phyloP scores from a whole-genome alignment of 2,888 invertebrate genomes.

The Tachina fera region DNA sequence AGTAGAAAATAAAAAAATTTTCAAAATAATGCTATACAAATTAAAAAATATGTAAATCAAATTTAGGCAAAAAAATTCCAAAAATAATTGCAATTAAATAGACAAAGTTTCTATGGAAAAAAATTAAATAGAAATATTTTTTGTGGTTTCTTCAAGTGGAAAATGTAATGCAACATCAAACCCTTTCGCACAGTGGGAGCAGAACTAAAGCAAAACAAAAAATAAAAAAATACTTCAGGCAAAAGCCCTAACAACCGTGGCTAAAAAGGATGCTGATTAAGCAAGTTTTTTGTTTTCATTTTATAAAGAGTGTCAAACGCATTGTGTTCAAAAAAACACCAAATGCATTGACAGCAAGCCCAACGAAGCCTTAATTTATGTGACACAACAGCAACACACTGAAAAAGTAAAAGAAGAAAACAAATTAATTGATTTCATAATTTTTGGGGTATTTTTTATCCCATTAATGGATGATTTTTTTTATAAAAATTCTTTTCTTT shows the following conservation, averaged over 20 bases:
- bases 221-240: not conserved
- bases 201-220: constrained; percentile 5
- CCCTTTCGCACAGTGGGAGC: constrained; percentile 41
- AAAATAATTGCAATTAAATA: constrained; percentile 64
- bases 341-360: constrained; percentile 65
- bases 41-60: constrained; percentile 64
- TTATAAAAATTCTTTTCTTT: not conserved
- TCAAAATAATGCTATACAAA: constrained; percentile 44
- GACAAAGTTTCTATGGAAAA: constrained; percentile 26
- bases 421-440: not conserved
- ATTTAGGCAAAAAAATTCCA: constrained; percentile 20
- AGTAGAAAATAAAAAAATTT: not conserved
- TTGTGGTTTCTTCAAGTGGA: constrained; percentile 80
- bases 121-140: constrained; percentile 5
- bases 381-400: constrained; percentile 20
- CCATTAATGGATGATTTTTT: constrained; percentile 50
- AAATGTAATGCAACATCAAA: constrained; percentile 80
- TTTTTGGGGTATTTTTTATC: constrained; percentile 58
- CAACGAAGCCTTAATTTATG: constrained; percentile 53
- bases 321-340: constrained; percentile 35
- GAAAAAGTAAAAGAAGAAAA: not conserved
- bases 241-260: constrained; percentile 52
- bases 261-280: constrained; percentile 13
- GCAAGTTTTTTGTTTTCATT: constrained; percentile 7
- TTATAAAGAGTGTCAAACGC: constrained; percentile 59